Percentiles rank a stretch among this genome's conserved stretches.
Conservation (phyloP, 1,140 invertebrate species). For the Diachasmimorpha longicaudata region DNA sequence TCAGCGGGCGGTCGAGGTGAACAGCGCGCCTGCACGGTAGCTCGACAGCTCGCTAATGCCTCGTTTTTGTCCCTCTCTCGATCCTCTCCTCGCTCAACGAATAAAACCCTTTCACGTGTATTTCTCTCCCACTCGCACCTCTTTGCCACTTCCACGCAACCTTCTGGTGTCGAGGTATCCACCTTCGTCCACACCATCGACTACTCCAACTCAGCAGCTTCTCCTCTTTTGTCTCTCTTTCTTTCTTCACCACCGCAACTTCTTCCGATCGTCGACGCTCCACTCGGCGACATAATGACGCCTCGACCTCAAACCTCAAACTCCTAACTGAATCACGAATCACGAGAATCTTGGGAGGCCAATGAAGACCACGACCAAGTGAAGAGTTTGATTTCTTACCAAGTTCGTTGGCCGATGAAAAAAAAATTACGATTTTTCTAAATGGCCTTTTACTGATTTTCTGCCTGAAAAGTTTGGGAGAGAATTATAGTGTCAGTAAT, state of each 20-base stretch:
- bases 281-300: constrained; percentile 46
- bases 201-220: constrained; percentile 27
- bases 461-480: no score
- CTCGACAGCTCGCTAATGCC: constrained; percentile 53
- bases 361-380: constrained; percentile 12
- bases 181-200: background rate
- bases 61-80: constrained; percentile 50
- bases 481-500: no score
- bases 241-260: constrained; percentile 12
- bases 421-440: constrained; percentile 14
- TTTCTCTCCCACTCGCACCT: background rate
- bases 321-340: constrained; percentile 53
- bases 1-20: constrained; percentile 52
- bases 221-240: constrained; percentile 33
- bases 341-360: constrained; percentile 14
- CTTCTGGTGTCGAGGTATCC: constrained; percentile 24
- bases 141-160: constrained; percentile 1
- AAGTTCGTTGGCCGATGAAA: constrained; percentile 21
- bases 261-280: background rate
- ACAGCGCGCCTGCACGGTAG: constrained; percentile 45
- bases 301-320: constrained; percentile 51
- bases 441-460: background rate
- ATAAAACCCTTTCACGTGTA: background rate
- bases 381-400: constrained; percentile 32
- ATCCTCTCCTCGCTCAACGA: background rate